Evolutionary conservation across 2,888 invertebrate genomes (phyloP).

Genomic region (Cyaniris semiargus): DNA sequence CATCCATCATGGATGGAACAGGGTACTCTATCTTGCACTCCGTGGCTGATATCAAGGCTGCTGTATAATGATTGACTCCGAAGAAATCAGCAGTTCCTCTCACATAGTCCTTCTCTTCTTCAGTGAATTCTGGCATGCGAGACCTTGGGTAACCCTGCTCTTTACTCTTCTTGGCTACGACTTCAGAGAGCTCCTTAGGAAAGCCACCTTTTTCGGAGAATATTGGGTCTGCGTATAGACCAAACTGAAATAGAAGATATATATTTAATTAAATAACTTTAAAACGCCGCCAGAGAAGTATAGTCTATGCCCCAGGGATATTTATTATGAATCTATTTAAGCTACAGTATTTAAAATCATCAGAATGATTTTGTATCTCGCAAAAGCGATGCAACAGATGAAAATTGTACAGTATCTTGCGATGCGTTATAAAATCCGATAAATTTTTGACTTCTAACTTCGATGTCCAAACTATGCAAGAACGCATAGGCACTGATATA

Average conservation of each 20-base stretch:
- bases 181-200: conserved; percentile 67
- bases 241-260: conserved; percentile 52
- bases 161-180: conserved; percentile 58
- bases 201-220: conserved; percentile 74
- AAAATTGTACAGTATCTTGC: no score
- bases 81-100: conserved; percentile 69
- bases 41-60: conserved; percentile 48
- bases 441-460: no score
- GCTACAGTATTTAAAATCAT: no score
- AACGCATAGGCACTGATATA: no score
- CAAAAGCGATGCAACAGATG: no score
- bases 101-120: conserved; percentile 45
- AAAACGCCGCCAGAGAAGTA: no score
- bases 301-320: no score
- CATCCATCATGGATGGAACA: conserved; percentile 51
- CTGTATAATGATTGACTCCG: conserved; percentile 70
- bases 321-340: no score
- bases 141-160: conserved; percentile 51
- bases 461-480: no score
- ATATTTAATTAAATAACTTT: background rate
- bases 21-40: conserved; percentile 29
- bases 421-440: no score
- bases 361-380: no score
- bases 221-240: conserved; percentile 72
- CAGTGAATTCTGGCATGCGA: conserved; percentile 50